These are phyloP conservation scores for Galleria mellonella DNA, from an alignment of 1,140 invertebrate species.

Conservation along the genomic window DNA sequence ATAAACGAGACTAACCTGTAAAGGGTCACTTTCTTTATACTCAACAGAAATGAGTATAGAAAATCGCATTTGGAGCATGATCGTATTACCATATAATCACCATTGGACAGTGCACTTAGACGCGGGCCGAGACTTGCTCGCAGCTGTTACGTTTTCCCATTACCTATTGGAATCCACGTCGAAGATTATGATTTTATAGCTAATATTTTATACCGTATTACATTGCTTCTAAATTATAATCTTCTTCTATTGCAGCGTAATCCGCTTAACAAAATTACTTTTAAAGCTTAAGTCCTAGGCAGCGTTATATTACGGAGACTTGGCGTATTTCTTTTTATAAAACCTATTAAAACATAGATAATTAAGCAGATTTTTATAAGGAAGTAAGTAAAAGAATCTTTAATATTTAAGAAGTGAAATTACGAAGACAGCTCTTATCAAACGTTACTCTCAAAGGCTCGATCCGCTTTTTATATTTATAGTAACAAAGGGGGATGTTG, in stretches of 20 bases:
- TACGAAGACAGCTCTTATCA: too few relatives aligned
- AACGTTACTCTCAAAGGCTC: too few relatives aligned
- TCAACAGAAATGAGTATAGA: neutral
- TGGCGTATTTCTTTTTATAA: too few relatives aligned
- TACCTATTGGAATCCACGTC: constrained; percentile 9
- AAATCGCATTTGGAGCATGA: constrained; percentile 20
- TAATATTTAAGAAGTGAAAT: too few relatives aligned
- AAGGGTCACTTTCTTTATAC: constrained; percentile 2
- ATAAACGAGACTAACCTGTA: neutral
- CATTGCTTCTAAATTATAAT: constrained; percentile 8
- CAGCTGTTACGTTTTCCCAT: constrained; percentile 25
- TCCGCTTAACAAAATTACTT: too few relatives aligned
- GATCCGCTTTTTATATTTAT: too few relatives aligned
- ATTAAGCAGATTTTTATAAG: too few relatives aligned
- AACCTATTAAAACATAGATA: too few relatives aligned
- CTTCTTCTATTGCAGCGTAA: neutral
- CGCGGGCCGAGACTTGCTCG: constrained; percentile 3
- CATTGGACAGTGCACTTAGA: constrained; percentile 20
- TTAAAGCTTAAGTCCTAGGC: too few relatives aligned
- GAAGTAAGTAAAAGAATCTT: too few relatives aligned
- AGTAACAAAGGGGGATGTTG: neutral
- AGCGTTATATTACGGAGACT: too few relatives aligned
- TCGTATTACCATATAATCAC: constrained; percentile 31
- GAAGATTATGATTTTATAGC: constrained; percentile 3
- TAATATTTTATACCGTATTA: neutral